Percentiles rank a stretch among this genome's conserved stretches.
Conservation (phyloP, 2,113 vertebrate species). For the Poeciliopsis prolifica region DNA sequence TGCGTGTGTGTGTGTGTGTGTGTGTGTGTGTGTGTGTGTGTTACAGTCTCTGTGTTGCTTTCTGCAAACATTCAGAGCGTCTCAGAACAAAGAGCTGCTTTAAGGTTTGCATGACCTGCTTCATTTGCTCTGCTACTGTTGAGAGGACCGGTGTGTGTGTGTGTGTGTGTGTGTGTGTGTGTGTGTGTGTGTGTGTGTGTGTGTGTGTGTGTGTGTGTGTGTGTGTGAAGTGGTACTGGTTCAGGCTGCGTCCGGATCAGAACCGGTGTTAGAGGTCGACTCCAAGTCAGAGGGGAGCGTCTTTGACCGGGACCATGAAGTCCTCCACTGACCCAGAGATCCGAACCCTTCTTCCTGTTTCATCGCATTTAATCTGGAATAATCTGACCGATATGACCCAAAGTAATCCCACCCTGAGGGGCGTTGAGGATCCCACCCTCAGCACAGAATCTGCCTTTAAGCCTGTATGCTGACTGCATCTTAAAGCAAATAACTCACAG, state of each 20-base stretch:
- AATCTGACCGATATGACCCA: no score
- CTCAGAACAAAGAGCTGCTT: neutral
- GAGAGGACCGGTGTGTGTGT: slow-evolving; percentile 1
- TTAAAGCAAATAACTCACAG: no score
- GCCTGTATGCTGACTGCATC: no score
- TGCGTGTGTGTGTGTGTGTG: neutral
- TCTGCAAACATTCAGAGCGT: neutral
- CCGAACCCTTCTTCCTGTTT: no score
- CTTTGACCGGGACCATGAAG: neutral
- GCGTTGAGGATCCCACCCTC: no score
- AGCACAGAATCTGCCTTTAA: no score
- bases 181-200: neutral
- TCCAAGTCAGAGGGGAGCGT: neutral
- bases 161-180: neutral
- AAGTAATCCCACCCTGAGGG: no score
- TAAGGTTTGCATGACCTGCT: neutral
- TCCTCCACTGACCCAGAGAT: neutral
- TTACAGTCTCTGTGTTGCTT: no score
- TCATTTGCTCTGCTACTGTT: neutral
- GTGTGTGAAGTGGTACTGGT: no score
- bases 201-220: neutral
- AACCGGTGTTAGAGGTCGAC: neutral
- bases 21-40: no score
- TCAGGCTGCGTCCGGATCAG: no score
- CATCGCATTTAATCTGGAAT: no score